These are phyloP conservation scores for Julus scanicus DNA, from an alignment of 2,888 invertebrate genomes.

Conservation along the genomic window DNA sequence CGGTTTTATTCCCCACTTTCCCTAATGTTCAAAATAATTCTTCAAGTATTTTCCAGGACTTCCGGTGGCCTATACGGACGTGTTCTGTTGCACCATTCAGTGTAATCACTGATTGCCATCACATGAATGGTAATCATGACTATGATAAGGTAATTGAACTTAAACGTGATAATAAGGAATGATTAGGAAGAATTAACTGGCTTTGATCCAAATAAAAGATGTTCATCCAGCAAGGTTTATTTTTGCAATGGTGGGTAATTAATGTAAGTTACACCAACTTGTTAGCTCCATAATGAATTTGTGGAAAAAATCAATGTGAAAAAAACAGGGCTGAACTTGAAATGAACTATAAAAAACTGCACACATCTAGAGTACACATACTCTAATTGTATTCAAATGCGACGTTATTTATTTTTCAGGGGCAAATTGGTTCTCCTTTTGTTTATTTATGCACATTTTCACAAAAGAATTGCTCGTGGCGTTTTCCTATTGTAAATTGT, in stretches of 20 bases:
- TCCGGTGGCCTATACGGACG: too few relatives aligned
- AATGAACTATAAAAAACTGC: slow-evolving; percentile 6
- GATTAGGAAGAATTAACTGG: too few relatives aligned
- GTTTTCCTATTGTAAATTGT: slow-evolving; percentile 47
- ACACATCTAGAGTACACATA: neutral
- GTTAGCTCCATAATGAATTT: neutral
- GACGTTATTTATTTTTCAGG: slow-evolving; percentile 40
- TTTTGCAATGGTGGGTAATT: neutral
- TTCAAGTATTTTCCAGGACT: too few relatives aligned
- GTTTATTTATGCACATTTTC: slow-evolving; percentile 47
- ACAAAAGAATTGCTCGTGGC: slow-evolving; percentile 45
- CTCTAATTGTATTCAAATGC: slow-evolving; percentile 37
- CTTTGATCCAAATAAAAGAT: too few relatives aligned
- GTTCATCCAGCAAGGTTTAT: too few relatives aligned
- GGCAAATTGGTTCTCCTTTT: slow-evolving; percentile 29
- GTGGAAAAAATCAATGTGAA: neutral
- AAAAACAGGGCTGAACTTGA: slow-evolving; percentile 1
- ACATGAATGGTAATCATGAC: too few relatives aligned
- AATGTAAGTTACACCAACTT: neutral
- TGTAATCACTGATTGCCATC: too few relatives aligned
- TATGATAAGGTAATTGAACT: too few relatives aligned
- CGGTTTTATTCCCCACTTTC: neutral
- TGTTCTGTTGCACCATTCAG: too few relatives aligned
- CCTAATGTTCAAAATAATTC: neutral
- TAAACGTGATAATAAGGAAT: too few relatives aligned